Percentiles rank a stretch among this genome's conserved stretches.
phyloP scores from a whole-genome alignment of 2,888 invertebrate species.

The Limnephilus auricula region DNA sequence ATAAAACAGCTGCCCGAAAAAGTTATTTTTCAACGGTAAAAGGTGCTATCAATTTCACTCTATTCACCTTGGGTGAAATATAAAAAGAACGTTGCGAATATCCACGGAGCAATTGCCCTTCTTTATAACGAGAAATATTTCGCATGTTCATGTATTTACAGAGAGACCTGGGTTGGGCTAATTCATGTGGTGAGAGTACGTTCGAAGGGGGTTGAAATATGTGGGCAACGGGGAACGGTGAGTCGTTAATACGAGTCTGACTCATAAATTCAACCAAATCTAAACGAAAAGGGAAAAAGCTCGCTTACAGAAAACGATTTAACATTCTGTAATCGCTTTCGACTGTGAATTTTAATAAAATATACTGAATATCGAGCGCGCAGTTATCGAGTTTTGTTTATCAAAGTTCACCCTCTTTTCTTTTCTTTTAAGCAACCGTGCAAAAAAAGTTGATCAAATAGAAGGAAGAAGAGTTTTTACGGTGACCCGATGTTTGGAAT shows the following conservation, averaged over 20 bases:
- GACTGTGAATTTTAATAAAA: background rate
- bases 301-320: slow-evolving; percentile 15
- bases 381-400: background rate
- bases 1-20: background rate
- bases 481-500: slow-evolving; percentile 20
- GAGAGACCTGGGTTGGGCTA: slow-evolving; percentile 7
- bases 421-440: too few relatives aligned
- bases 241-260: slow-evolving; percentile 2
- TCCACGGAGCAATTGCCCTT: slow-evolving; percentile 27
- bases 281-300: background rate
- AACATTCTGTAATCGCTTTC: background rate
- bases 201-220: background rate
- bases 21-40: slow-evolving; percentile 36
- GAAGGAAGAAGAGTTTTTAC: background rate
- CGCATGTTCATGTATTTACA: slow-evolving; percentile 13
- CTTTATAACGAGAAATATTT: slow-evolving; percentile 10
- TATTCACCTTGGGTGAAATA: slow-evolving; percentile 24
- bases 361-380: background rate
- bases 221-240: background rate
- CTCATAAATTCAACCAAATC: background rate
- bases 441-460: background rate
- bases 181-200: slow-evolving; percentile 1
- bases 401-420: too few relatives aligned
- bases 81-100: slow-evolving; percentile 21
- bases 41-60: slow-evolving; percentile 30